A percentile compares a stretch with the other conserved stretches of the same genome.
Evolutionary conservation across 2,113 vertebrate species (phyloP).

Genomic region (Anser cygnoides): DNA sequence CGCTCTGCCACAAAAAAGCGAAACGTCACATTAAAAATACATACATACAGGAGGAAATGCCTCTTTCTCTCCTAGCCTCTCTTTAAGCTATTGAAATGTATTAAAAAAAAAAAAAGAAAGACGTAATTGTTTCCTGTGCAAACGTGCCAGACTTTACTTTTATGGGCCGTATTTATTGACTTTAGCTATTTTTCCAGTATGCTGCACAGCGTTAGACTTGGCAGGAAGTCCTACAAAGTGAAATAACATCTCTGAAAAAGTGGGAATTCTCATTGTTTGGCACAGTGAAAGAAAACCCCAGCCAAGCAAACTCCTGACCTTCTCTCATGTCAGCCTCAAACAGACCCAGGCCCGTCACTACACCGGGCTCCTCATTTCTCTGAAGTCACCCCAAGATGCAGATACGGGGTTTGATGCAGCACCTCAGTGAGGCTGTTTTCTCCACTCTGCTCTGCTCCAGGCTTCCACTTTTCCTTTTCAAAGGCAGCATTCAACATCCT

Average conservation of each 20-base stretch:
- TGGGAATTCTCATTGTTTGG: constrained; percentile 64
- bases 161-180: constrained; percentile 68
- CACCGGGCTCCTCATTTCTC: background rate
- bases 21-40: background rate
- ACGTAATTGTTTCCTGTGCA: constrained; percentile 63
- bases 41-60: constrained; percentile 2
- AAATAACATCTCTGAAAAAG: constrained; percentile 59
- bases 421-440: background rate
- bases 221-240: constrained; percentile 41
- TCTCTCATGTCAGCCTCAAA: constrained; percentile 1
- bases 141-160: constrained; percentile 60
- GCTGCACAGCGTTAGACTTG: constrained; percentile 53
- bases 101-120: background rate
- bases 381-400: background rate
- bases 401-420: background rate
- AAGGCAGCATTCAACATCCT: background rate
- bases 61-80: background rate
- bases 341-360: background rate
- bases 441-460: background rate
- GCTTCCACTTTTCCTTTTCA: background rate
- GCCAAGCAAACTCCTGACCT: constrained; percentile 59
- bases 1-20: background rate
- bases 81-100: constrained; percentile 15
- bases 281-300: constrained; percentile 2
- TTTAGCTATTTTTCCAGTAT: constrained; percentile 61